These are phyloP conservation scores for Chrysolina haemoptera DNA, from an alignment of 2,888 invertebrate genomes.

Conservation along the genomic window DNA sequence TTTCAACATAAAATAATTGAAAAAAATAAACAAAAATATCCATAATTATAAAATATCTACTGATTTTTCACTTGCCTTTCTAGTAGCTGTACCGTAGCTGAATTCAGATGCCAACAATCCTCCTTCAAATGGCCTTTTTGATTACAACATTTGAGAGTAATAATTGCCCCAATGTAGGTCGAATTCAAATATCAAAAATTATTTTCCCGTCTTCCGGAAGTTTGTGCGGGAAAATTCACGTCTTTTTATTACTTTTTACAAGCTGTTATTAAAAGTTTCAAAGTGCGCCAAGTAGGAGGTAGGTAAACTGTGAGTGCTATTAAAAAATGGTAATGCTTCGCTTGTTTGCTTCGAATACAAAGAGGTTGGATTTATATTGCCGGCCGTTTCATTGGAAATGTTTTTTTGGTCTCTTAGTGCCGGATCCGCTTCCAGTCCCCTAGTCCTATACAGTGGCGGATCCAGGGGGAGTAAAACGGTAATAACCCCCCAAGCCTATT, in stretches of 20 bases:
- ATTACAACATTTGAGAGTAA: too few species aligned
- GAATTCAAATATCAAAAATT: not conserved
- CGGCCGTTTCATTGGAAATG: not conserved
- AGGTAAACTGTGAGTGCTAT: slow-evolving; percentile 5
- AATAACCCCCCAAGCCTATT: too few species aligned
- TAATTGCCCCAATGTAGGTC: not conserved
- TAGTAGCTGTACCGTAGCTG: too few species aligned
- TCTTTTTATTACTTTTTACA: slow-evolving; percentile 13
- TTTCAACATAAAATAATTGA: too few species aligned
- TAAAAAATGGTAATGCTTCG: slow-evolving; percentile 24
- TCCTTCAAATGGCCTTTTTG: too few species aligned
- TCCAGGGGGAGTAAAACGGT: too few species aligned
- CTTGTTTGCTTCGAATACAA: not conserved
- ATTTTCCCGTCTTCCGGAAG: not conserved
- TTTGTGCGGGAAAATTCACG: not conserved
- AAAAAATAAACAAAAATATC: too few species aligned
- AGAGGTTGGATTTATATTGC: not conserved
- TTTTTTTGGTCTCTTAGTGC: not conserved
- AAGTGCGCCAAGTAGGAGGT: not conserved
- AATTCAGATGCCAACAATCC: too few species aligned
- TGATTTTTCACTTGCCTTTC: too few species aligned
- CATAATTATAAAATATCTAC: too few species aligned
- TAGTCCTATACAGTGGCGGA: too few species aligned
- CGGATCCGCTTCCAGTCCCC: too few species aligned
- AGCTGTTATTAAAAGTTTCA: slow-evolving; percentile 3